Base-by-base conservation (phyloP, 2,888 invertebrate genomes). In the Lasioglossum lativentre region DNA sequence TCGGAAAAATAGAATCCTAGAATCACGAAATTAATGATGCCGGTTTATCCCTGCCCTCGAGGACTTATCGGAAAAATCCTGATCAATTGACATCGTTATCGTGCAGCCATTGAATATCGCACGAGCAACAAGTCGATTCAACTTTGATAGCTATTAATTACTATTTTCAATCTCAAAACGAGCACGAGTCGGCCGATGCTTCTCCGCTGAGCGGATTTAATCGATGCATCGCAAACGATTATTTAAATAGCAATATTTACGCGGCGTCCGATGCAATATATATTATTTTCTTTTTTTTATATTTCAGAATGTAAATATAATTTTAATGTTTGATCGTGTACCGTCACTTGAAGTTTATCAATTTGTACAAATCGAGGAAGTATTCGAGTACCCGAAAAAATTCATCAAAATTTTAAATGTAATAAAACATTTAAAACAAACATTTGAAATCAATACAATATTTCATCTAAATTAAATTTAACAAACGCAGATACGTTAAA, bases 1-100 rank as follows among this genome's bases (percentile, higher is more conserved):
- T 90, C 88, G 79, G 76, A 87, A 88, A 86, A 87, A 88, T 82
- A 81, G 88, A 82, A 88, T 85, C 78, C 75, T 72, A 70, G 78
- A 86, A 86, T 86, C 85, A 74, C 38, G 56, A 77, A 83, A 86
- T 86, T 89, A 88, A 89, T 82, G 84, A 88, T 47, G 77, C 34
- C 74, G 14, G 42, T 38, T 38, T 47, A 42, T 27, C 47, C 82
- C 56, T n/a, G 68, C 19, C 52, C 38, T 2, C 56, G 68, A n/a
- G 72, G 72, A 73, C 75, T 56, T 77, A 40, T 30, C 52, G 45
- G n/a, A 72, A 80, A 74, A 74, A 73, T 83, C 80, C 76, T 34
- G 40, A 59, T 66, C 34, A 78, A 75, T 82, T 78, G 77, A 47
- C 19, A 5, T 75, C 72, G 77, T 66, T 71, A n/a, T 42, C 30